Percentiles rank a stretch among this genome's conserved stretches.
Conservation (phyloP, 1,140 invertebrate genomes). For the Listronotus bonariensis region DNA sequence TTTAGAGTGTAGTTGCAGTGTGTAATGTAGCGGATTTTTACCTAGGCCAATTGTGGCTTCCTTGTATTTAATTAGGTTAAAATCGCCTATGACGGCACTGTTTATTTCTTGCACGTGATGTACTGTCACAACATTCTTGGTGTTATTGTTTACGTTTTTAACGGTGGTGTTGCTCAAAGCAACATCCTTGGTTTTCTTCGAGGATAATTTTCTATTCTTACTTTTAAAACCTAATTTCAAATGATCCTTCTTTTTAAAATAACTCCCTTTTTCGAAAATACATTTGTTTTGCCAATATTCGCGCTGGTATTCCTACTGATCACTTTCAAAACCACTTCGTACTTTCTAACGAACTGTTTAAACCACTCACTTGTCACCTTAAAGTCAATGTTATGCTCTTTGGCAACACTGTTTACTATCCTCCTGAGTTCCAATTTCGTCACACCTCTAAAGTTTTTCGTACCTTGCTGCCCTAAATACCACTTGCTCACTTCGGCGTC, state of each 20-base stretch:
- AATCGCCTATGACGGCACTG: no score
- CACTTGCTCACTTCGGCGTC: background rate
- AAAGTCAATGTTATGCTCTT: background rate
- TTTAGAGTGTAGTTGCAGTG: no score
- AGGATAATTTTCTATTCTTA: no score
- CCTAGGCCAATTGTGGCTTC: no score
- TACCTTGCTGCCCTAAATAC: background rate
- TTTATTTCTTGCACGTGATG: no score
- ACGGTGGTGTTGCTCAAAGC: no score
- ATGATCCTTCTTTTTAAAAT: background rate
- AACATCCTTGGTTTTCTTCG: no score
- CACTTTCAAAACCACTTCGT: constrained; percentile 3
- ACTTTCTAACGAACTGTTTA: constrained; percentile 3
- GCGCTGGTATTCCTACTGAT: background rate
- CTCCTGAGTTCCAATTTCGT: background rate
- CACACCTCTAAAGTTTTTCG: background rate
- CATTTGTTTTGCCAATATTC: background rate
- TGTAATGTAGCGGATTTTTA: no score
- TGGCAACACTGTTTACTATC: background rate
- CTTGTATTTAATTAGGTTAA: no score
- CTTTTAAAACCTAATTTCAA: no score
- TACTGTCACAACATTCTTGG: no score
- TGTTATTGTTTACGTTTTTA: no score
- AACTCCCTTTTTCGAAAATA: background rate
- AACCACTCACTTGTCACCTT: background rate